Evolutionary conservation across 2,113 vertebrate genomes (phyloP).

Genomic region (Aegithalos caudatus): DNA sequence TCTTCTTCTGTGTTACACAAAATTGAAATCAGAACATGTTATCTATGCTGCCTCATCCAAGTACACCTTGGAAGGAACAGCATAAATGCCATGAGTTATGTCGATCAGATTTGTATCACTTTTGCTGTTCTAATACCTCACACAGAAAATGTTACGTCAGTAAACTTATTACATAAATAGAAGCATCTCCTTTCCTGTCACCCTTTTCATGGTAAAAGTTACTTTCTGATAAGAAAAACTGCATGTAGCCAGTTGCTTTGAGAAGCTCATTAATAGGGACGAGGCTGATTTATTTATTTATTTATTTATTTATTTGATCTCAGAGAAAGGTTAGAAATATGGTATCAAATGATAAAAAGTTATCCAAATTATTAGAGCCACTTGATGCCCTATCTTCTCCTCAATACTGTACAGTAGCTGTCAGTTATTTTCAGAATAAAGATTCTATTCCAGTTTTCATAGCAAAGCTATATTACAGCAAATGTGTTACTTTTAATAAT

Average conservation of each 20-base stretch:
- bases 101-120: not conserved
- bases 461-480: conserved; percentile 28
- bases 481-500: not conserved
- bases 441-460: not conserved
- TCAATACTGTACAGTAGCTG: not conserved
- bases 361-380: not conserved
- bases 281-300: not conserved
- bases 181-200: not conserved
- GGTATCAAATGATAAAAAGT: not conserved
- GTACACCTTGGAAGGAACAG: not conserved
- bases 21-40: not conserved
- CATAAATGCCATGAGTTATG: not conserved
- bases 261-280: not conserved
- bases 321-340: not conserved
- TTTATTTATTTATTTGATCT: not conserved
- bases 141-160: not conserved
- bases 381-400: not conserved
- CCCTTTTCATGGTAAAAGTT: not conserved
- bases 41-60: not conserved
- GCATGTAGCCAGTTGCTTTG: not conserved
- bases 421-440: not conserved
- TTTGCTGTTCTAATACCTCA: not conserved
- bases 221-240: not conserved
- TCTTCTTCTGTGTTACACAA: not conserved
- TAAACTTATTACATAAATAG: not conserved